These are phyloP conservation scores for Electrona antarctica DNA, from an alignment of 2,113 vertebrate species.

Conservation along the genomic window DNA sequence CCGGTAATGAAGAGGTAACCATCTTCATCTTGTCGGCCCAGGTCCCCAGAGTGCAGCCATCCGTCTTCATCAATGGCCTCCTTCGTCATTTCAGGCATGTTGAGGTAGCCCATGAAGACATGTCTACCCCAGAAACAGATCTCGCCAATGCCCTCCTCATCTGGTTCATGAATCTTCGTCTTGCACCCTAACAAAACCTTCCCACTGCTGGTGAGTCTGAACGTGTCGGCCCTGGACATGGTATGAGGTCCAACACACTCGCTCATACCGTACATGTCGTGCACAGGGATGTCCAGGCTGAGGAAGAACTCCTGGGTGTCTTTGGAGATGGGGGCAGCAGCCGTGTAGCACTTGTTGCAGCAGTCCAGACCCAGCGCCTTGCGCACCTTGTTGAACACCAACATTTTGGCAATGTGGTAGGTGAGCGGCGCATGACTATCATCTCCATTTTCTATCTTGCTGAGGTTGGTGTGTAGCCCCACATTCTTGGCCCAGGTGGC, in stretches of 20 bases:
- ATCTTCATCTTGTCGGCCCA: constrained; percentile 82
- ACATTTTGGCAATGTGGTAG: constrained; percentile 83
- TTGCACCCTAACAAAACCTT: constrained; percentile 82
- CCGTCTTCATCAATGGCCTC: constrained; percentile 85
- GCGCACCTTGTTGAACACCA: constrained; percentile 88
- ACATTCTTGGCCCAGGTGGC: constrained; percentile 88
- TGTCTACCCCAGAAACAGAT: constrained; percentile 92
- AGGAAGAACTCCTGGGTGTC: constrained; percentile 92
- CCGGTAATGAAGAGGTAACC: constrained; percentile 91
- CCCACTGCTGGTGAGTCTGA: constrained; percentile 87
- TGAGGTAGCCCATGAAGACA: constrained; percentile 95
- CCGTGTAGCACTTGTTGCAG: constrained; percentile 85
- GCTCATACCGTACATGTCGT: constrained; percentile 92
- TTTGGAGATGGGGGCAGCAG: constrained; percentile 87
- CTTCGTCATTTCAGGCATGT: constrained; percentile 81
- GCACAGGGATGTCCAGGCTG: constrained; percentile 89
- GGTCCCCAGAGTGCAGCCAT: constrained; percentile 93
- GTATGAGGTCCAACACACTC: constrained; percentile 90
- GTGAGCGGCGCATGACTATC: constrained; percentile 56
- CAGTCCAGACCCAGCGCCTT: constrained; percentile 87
- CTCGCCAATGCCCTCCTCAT: constrained; percentile 82
- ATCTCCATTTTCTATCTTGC: constrained; percentile 73
- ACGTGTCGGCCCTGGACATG: constrained; percentile 58
- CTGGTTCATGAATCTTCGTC: constrained; percentile 80
- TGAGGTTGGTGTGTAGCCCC: constrained; percentile 85